Evolutionary conservation across 2,113 vertebrate species (phyloP).

Genomic region (Chaetorhynchus papuensis): DNA sequence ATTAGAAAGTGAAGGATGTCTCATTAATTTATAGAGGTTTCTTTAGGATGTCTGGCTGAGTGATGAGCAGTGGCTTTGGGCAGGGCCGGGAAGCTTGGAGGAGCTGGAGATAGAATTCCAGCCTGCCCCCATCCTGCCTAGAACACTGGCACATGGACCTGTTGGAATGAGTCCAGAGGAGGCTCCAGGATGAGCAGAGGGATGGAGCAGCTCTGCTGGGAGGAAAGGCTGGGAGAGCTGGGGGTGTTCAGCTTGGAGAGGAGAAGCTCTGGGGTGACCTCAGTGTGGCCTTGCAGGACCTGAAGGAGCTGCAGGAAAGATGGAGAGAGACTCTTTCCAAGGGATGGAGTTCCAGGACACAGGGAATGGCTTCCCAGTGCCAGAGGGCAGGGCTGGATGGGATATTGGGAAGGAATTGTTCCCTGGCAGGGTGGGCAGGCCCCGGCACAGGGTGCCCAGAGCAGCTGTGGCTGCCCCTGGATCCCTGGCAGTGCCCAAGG

Average conservation of each 20-base stretch:
- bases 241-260: not conserved
- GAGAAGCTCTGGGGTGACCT: not conserved
- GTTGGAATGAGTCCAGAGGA: not conserved
- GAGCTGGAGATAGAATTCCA: not conserved
- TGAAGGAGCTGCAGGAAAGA: too few relatives aligned
- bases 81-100: not conserved
- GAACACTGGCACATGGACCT: not conserved
- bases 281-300: fast-evolving
- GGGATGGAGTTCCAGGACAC: fast-evolving
- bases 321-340: not conserved
- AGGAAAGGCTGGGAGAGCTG: not conserved
- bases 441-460: not conserved
- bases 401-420: not conserved
- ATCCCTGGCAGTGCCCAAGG: not conserved
- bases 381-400: fast-evolving
- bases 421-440: not conserved
- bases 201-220: not conserved
- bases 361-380: fast-evolving
- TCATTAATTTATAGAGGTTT: constrained; percentile 12
- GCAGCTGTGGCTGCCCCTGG: not conserved
- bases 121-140: fast-evolving
- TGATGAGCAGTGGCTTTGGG: not conserved
- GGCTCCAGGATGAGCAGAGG: not conserved
- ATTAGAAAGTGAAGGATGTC: not conserved
- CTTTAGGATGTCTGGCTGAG: not conserved